Percentiles rank a stretch among this genome's conserved stretches.
Evolutionary conservation across 1,140 invertebrate genomes (phyloP).

Genomic region (Tetragonula clypearis): DNA sequence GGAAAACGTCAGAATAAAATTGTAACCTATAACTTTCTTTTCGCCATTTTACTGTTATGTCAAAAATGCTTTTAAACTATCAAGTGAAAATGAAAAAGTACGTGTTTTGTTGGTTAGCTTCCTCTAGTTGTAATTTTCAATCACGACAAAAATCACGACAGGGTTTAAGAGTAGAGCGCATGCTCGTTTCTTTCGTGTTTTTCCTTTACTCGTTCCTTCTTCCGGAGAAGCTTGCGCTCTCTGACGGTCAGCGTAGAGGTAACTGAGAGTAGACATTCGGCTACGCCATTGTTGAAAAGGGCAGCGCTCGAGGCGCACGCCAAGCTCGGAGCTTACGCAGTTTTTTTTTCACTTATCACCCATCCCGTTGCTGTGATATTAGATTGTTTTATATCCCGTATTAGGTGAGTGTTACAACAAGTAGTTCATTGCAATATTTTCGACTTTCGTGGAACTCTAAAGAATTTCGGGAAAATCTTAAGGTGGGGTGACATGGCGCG

Average conservation of each 20-base stretch:
- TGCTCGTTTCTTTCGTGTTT: constrained; percentile 57
- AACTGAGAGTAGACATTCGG: constrained; percentile 51
- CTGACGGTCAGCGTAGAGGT: constrained; percentile 50
- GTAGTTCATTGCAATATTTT: constrained; percentile 7
- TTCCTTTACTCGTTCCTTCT: constrained; percentile 55
- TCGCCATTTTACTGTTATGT: too few relatives aligned
- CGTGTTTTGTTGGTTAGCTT: constrained; percentile 30
- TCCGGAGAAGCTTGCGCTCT: constrained; percentile 56
- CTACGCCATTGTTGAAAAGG: constrained; percentile 75
- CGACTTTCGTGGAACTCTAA: not conserved
- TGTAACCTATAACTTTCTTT: not conserved
- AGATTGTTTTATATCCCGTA: constrained; percentile 70
- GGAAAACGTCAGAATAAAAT: not conserved
- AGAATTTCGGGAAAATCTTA: constrained; percentile 33
- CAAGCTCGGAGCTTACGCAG: constrained; percentile 68
- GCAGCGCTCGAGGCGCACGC: constrained; percentile 76
- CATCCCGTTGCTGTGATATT: constrained; percentile 76
- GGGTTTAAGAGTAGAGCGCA: constrained; percentile 53
- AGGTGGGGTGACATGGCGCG: constrained; percentile 51
- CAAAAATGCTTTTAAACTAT: too few relatives aligned
- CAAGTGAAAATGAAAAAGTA: not conserved
- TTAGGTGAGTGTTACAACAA: constrained; percentile 71
- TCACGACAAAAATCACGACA: constrained; percentile 33
- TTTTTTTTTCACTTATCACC: constrained; percentile 69
- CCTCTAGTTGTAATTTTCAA: constrained; percentile 52